A percentile compares a stretch with the other conserved stretches of the same genome.
Evolutionary conservation across 2,797 vertebrate genomes (phyloP).

Genomic region (Alauda arvensis): DNA sequence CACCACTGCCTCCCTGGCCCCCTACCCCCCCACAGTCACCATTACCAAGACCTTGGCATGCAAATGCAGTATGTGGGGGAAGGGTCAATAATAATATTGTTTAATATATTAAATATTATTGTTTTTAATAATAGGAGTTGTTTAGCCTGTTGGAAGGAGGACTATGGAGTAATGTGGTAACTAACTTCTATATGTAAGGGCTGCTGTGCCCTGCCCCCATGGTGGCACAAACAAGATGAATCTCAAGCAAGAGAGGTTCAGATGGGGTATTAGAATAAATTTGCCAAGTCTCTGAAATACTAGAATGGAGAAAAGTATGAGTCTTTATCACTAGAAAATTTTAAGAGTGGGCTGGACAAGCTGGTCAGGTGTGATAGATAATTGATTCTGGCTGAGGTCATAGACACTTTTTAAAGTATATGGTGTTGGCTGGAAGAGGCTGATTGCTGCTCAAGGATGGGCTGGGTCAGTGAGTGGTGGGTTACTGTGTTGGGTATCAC

Average conservation of each 20-base stretch:
- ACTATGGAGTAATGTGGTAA: neutral
- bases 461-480: neutral
- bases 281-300: neutral
- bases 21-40: accelerated
- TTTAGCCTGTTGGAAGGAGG: neutral
- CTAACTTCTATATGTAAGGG: neutral
- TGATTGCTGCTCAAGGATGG: neutral
- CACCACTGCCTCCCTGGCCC: neutral
- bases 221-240: neutral
- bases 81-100: neutral
- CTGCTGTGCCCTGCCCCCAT: neutral
- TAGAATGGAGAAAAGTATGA: neutral
- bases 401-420: neutral
- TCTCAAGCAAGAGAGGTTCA: neutral
- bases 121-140: no score
- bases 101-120: no score
- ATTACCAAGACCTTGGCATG: neutral
- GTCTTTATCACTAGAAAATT: neutral
- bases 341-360: neutral
- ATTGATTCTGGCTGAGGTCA: neutral
- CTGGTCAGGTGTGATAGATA: neutral
- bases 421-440: neutral
- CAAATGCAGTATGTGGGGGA: accelerated
- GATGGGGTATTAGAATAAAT: neutral
- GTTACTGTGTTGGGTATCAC: neutral